Percentiles rank a stretch among this genome's conserved stretches.
Conservation (phyloP, 2,888 invertebrate species). For the Ecliptopera silaceata region DNA sequence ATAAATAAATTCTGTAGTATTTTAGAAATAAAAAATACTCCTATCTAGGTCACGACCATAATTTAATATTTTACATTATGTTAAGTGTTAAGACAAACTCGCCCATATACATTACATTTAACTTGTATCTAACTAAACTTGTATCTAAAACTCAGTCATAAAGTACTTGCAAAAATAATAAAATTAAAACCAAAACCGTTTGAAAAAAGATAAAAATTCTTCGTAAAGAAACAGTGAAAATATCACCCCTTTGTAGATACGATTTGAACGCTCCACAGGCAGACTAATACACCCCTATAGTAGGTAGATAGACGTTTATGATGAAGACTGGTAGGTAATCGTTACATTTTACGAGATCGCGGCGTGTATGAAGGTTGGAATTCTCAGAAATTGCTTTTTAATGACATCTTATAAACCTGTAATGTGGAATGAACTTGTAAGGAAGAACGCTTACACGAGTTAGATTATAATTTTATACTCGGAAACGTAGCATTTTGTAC, state of each 20-base stretch:
- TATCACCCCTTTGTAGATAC: background rate
- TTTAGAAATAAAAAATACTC: no score
- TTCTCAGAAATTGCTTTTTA: slow-evolving; percentile 28
- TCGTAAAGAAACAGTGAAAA: background rate
- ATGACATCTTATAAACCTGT: slow-evolving; percentile 26
- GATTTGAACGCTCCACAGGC: slow-evolving; percentile 1
- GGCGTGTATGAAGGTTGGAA: slow-evolving; percentile 20
- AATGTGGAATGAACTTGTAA: slow-evolving; percentile 21
- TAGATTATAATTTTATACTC: slow-evolving; percentile 13
- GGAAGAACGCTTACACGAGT: slow-evolving; percentile 9
- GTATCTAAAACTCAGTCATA: no score
- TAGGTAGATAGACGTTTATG: slow-evolving; percentile 13
- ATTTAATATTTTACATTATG: no score
- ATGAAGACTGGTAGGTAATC: slow-evolving; percentile 19
- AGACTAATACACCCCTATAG: slow-evolving; percentile 3
- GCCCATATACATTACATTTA: no score
- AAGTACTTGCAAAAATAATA: no score
- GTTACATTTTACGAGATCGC: slow-evolving; percentile 25
- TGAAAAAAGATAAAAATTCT: no score
- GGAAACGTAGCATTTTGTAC: background rate
- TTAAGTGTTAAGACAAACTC: no score
- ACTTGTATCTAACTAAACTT: no score
- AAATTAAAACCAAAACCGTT: background rate
- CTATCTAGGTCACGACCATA: no score
- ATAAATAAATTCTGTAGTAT: no score